Conservation (phyloP, 2,888 invertebrate species). For the Quadroppia sp. region DNA sequence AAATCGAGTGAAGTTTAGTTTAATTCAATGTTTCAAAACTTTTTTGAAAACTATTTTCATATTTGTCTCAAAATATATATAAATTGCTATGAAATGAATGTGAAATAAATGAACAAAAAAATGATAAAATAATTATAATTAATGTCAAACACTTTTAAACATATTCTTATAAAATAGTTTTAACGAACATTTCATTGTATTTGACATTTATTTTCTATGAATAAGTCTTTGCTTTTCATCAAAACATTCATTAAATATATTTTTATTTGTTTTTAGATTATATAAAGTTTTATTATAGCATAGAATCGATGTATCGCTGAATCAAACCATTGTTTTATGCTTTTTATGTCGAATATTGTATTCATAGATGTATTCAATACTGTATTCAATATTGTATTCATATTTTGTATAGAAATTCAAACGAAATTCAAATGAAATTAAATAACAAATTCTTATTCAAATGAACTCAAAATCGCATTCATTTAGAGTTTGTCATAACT, state of each 20-base stretch:
- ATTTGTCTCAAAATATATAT: not conserved
- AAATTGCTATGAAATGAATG: not conserved
- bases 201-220: not conserved
- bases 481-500: too few species aligned
- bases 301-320: not conserved
- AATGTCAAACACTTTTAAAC: not conserved
- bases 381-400: not conserved
- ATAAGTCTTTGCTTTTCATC: not conserved
- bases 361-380: not conserved
- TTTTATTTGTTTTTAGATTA: not conserved
- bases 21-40: not conserved
- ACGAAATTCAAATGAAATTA: not conserved
- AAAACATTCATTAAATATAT: not conserved
- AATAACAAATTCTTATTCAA: not conserved
- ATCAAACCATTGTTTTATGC: not conserved
- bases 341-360: not conserved
- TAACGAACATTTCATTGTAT: not conserved
- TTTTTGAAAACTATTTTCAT: not conserved
- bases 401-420: not conserved
- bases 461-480: too few species aligned
- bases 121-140: not conserved
- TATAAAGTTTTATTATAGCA: not conserved
- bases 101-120: not conserved
- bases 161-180: not conserved
- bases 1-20: constrained; percentile 25